Base-by-base conservation (phyloP, 1,140 invertebrate species). In the Cherax quadricarinatus region DNA sequence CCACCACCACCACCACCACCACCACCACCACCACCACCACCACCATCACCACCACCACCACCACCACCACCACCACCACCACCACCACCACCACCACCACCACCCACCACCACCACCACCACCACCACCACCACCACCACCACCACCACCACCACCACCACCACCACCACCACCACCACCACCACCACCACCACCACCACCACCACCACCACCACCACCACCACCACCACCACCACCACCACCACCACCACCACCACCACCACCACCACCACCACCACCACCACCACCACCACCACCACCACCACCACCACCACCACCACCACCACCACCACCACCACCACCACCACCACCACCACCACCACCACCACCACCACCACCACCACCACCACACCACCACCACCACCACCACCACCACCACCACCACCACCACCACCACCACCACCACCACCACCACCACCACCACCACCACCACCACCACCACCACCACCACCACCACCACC, bases 171-270 rank as follows among this genome's bases (percentile, higher is more conserved):
- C 62, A 66, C 62, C 62, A 66, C 62, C 62, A 66, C 62, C 62
- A 66, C 62, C 62, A 66, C 21, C 70, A 73, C 21, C 70, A 73
- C 70, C 2, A 73, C n/a, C n/a, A 73, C 70, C 70, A 73, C 70
- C n/a, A 73, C 70, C n/a, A 73, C 70, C 70, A 73, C 70, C 70
- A 73, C 10, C n/a, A 73, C 70, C 70, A 73, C 70, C n/a, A 73
- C n/a, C 70, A 73, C 10, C 70, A 73, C 70, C n/a, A 73, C n/a
- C 21, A 73, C 70, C 70, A 73, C 70, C 70, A 73, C n/a, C 70
- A 73, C 10, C 70, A 73, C 70, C n/a, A 73, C 70, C 70, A 73
- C n/a, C n/a, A 73, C n/a, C 70, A 73, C 10, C 70, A 73, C 70
- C n/a, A 73, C 70, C 70, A 73, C 70, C 70, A 73, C 70, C 70